Evolutionary conservation across 2,888 invertebrate genomes (phyloP).

Genomic region (Odontothrips loti): DNA sequence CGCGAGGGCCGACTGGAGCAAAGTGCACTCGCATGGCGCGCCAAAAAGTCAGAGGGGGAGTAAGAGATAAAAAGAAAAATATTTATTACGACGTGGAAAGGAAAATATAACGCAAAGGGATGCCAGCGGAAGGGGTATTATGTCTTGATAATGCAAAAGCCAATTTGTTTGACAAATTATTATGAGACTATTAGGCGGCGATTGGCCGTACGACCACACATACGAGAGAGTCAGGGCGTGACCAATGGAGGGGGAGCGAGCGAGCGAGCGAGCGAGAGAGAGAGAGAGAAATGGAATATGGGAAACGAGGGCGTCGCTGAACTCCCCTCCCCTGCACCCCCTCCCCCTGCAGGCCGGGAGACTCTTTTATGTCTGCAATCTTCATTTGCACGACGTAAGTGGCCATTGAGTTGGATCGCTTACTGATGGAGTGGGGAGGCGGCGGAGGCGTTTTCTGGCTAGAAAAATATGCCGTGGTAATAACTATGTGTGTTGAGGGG

Average conservation of each 20-base stretch:
- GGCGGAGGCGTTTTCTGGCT: neutral
- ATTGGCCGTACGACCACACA: neutral
- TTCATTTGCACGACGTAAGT: slow-evolving; percentile 7
- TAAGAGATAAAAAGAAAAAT: neutral
- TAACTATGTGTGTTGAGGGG: slow-evolving; percentile 14
- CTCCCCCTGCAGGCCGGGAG: neutral
- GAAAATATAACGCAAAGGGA: neutral
- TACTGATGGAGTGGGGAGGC: neutral
- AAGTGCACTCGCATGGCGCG: neutral
- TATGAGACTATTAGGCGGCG: slow-evolving; percentile 22
- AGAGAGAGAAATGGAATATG: neutral
- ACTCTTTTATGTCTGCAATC: neutral
- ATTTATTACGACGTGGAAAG: neutral
- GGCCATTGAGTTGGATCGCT: slow-evolving; percentile 8
- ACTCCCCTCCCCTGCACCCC: neutral
- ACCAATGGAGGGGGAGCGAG: neutral
- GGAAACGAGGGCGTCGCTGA: neutral
- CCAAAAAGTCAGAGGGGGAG: neutral
- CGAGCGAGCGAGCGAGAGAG: neutral
- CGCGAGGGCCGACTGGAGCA: neutral
- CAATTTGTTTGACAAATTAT: slow-evolving; percentile 22
- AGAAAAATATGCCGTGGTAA: neutral
- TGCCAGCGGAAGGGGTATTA: neutral
- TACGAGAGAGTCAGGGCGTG: neutral
- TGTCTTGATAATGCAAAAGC: slow-evolving; percentile 22